Conservation (phyloP, 2,888 invertebrate species). For the Phania funesta region DNA sequence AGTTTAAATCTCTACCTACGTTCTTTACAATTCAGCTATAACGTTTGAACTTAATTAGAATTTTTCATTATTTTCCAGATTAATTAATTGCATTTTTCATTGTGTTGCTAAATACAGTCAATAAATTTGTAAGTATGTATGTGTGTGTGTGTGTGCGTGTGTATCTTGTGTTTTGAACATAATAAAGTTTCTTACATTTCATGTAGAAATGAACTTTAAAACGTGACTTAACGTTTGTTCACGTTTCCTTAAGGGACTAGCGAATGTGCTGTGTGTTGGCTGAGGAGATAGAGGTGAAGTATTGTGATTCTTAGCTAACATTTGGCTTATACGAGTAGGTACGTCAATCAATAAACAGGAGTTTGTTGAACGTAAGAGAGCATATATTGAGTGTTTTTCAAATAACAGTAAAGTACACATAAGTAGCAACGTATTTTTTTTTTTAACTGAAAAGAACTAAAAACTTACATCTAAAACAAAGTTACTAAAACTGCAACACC, state of each 20-base stretch:
- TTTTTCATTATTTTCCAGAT: constrained; percentile 2
- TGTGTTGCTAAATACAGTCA: constrained; percentile 41
- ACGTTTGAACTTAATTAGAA: neutral
- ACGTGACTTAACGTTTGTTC: constrained; percentile 51
- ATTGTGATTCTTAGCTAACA: neutral
- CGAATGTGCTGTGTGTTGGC: neutral
- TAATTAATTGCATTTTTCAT: constrained; percentile 44
- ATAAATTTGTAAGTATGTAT: constrained; percentile 17
- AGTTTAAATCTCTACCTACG: neutral
- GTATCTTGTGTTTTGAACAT: neutral
- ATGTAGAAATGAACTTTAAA: constrained; percentile 22
- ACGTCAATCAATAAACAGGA: constrained; percentile 10
- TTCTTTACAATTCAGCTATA: neutral
- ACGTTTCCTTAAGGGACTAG: constrained; percentile 43
- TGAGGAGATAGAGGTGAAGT: neutral
- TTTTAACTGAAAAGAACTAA: neutral
- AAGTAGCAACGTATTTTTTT: too few species aligned
- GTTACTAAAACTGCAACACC: too few species aligned
- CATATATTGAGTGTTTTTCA: neutral
- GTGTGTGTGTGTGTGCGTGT: neutral
- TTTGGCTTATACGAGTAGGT: constrained; percentile 8
- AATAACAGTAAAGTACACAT: neutral
- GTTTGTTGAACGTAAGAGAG: constrained; percentile 3
- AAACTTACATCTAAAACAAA: too few species aligned
- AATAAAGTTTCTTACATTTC: constrained; percentile 12